Base-by-base conservation (phyloP, 2,797 vertebrate genomes). In the Bradypodion ventrale region DNA sequence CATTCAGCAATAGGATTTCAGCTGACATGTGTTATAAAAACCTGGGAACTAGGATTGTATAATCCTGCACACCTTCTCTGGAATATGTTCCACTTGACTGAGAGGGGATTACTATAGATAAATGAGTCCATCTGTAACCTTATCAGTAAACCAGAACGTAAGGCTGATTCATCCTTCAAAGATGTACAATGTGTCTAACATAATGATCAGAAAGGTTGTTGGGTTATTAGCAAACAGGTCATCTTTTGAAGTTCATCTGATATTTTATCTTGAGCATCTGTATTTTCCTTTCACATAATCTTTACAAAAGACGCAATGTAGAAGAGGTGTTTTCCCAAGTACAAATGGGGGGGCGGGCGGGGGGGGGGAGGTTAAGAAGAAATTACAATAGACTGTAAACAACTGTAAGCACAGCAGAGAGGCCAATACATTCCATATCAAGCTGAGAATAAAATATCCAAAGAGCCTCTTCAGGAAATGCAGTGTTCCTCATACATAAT, bases 81-180 rank as follows among this genome's bases (percentile, higher is more conserved):
- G 25, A 25, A 10, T 42, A 5, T 40, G 10, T 4, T 40, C 68
- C 68, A 70, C 68, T 70, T 21, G 40, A 70, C 27, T 70, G 8
- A 70, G 42, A 37, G 23, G 23, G 37, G 40, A 25, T 25, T 42
- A 70, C 68, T 25, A 23, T 10, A 88, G 87, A 93, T 94, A 94
- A 94, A 93, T 87, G 40, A 80, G 92, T 85, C 91, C 94, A 16
- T 5, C 27, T 73, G 27, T 5, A 15, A 49, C 44, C 44, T n/a
- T 46, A 95, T 95, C 85, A 89, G 87, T 88, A 87, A 92, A 94
- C 91, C 73, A 93, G 86, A 90, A 92, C 86, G 83, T 83, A 84
- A 90, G 25, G 79, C 90, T 92, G 92, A 94, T 94, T 92, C 44
- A 92, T 90, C 72, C 44, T 87, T 93, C 63, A 91, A 91, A 95